Evolutionary conservation across 2,888 invertebrate genomes (phyloP).

Genomic region (Drosophila putrida): DNA sequence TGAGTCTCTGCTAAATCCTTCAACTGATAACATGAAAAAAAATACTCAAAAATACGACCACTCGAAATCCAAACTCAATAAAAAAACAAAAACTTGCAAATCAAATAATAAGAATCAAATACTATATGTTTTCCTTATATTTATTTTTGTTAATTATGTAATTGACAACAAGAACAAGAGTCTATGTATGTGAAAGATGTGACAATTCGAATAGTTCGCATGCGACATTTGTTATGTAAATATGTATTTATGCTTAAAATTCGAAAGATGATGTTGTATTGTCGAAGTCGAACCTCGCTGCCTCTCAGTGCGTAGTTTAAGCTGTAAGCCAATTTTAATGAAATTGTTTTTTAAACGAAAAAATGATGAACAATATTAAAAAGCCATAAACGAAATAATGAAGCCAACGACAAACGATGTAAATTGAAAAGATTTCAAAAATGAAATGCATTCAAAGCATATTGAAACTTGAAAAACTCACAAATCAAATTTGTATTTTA

Average conservation of each 20-base stretch:
- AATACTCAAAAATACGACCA: slow-evolving; percentile 73
- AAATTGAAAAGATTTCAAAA: slow-evolving; percentile 5
- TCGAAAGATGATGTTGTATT: slow-evolving; percentile 32
- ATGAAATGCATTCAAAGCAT: neutral
- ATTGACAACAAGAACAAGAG: slow-evolving; percentile 26
- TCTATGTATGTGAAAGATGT: slow-evolving; percentile 43
- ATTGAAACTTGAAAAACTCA: slow-evolving; percentile 40
- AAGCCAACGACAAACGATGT: slow-evolving; percentile 54
- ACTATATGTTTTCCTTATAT: slow-evolving; percentile 17
- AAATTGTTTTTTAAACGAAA: slow-evolving; percentile 30
- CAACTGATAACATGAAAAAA: slow-evolving; percentile 53
- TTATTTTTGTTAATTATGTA: slow-evolving; percentile 4
- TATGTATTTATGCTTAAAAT: slow-evolving; percentile 48
- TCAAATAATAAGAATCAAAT: slow-evolving; percentile 10
- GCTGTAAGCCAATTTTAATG: slow-evolving; percentile 42
- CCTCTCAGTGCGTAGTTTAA: slow-evolving; percentile 83
- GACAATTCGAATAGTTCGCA: slow-evolving; percentile 57
- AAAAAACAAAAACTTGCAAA: slow-evolving; percentile 63
- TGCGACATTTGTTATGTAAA: slow-evolving; percentile 50
- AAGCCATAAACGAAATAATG: slow-evolving; percentile 52
- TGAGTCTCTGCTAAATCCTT: slow-evolving; percentile 66
- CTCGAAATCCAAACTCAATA: slow-evolving; percentile 32
- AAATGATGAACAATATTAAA: slow-evolving; percentile 27
- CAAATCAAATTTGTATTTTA: slow-evolving; percentile 70
- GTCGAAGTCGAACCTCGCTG: slow-evolving; percentile 82